Conservation (phyloP, 2,797 vertebrate species). For the Pogoniulus pusillus region DNA sequence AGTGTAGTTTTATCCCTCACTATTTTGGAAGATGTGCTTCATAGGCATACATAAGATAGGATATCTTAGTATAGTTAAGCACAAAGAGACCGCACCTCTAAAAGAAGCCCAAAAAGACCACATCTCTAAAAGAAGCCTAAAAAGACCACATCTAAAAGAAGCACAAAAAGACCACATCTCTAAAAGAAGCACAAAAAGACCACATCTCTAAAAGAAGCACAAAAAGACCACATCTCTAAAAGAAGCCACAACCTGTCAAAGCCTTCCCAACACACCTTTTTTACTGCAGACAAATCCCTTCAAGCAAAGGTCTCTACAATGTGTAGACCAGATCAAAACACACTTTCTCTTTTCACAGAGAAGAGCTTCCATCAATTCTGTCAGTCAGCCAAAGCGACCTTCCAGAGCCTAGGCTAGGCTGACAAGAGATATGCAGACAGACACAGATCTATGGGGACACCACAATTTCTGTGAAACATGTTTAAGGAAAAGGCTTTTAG, state of each 20-base stretch:
- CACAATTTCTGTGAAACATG: background rate
- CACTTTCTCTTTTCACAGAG: background rate
- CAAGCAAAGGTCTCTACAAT: background rate
- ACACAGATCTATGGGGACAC: background rate
- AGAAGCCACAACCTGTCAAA: background rate
- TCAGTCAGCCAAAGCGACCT: background rate
- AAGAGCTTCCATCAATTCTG: background rate
- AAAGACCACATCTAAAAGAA: no score
- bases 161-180: background rate
- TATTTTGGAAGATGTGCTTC: background rate
- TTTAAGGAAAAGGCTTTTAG: background rate
- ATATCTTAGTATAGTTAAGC: rapidly evolving
- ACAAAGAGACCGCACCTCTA: background rate
- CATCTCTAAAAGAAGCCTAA: background rate
- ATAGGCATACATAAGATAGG: background rate
- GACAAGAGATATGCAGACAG: background rate
- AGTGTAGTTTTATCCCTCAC: background rate
- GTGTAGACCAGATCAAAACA: background rate
- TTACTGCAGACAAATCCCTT: background rate
- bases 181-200: background rate
- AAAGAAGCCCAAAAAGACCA: background rate
- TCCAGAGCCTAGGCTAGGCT: background rate
- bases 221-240: background rate
- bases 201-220: background rate
- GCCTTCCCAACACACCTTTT: background rate